Evolutionary conservation across 2,113 vertebrate species (phyloP), one percentile per base, ranked within the genome.

Genomic region (Myotis yumanensis): DNA sequence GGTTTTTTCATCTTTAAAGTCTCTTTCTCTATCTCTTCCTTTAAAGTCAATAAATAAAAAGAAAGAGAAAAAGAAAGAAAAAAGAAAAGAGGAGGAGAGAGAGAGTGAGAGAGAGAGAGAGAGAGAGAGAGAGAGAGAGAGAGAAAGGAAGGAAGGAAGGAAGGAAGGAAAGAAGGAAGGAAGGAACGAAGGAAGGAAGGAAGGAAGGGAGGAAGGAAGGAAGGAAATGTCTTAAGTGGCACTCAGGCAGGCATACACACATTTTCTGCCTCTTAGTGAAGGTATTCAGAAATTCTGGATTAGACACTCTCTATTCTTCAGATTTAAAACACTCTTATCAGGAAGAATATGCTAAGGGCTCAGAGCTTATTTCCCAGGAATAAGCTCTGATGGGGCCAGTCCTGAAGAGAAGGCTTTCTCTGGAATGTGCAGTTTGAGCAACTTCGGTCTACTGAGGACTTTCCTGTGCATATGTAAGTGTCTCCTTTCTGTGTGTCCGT

Each of bases 1-100:
- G 54, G 71, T 95, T 89, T 66, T 88, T 75, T 40, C 59, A 64
- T 72, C 51, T 59, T 87, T 88, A 82, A 86, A 83, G 12, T 64
- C 28, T 30, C 51, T 52, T 52, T 52, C 51, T 52, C 62, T 64
- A 12, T 64, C 28, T 62, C 10, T 64, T 30, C 57, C 57, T 59
- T 23, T 59, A 59, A 59, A 25, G 57, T 25, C 57, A 59, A 59
- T 59, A 59, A 25, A 59, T 59, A 64, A 6, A 64, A 30, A 32
- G 62, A 64, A 52, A 52, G 62, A 32, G 28, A 64, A 25, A 30
- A 64, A 11, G 59, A 28, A 62, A 3, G 23, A 28, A 62, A 1
- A 9, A 28, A 11, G 0, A 37, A 37, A 37, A 37, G 37, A 37
- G 37, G 37, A 37, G 37, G 3, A 3, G 28, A 30, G 23, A 5